phyloP scores from a whole-genome alignment of 2,113 vertebrate genomes.

The Xiphias gladius region DNA sequence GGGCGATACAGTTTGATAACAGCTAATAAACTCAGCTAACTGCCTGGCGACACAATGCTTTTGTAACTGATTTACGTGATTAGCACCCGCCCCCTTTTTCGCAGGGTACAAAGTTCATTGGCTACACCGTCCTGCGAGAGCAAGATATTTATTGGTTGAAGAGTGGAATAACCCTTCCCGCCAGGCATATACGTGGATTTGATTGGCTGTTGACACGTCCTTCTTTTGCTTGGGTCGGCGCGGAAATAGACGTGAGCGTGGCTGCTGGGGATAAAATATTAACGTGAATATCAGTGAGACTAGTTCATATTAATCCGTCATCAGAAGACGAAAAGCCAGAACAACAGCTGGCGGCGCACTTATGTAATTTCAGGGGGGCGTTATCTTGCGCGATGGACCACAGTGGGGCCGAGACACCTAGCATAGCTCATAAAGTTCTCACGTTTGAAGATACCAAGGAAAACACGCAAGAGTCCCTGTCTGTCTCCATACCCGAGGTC shows the following conservation, averaged over 20 bases:
- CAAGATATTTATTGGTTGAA: constrained; percentile 50
- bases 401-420: neutral
- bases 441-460: constrained; percentile 69
- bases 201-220: constrained; percentile 48
- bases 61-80: constrained; percentile 27
- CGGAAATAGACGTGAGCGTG: constrained; percentile 3
- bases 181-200: constrained; percentile 7
- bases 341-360: neutral
- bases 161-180: constrained; percentile 36
- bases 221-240: neutral
- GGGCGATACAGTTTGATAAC: neutral
- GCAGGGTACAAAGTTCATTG: constrained; percentile 7
- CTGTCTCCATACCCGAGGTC: constrained; percentile 80
- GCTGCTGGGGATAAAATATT: rapidly evolving
- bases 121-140: rapidly evolving
- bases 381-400: constrained; percentile 31
- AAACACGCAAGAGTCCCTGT: neutral
- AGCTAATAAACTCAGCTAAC: constrained; percentile 27
- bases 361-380: rapidly evolving
- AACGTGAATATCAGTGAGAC: neutral
- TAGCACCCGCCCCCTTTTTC: constrained; percentile 48
- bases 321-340: rapidly evolving
- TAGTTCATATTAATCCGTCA: neutral
- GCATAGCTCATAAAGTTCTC: constrained; percentile 58
- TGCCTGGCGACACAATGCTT: constrained; percentile 41